Evolutionary conservation across 2,888 invertebrate genomes (phyloP).

Genomic region (Idaea biselata): DNA sequence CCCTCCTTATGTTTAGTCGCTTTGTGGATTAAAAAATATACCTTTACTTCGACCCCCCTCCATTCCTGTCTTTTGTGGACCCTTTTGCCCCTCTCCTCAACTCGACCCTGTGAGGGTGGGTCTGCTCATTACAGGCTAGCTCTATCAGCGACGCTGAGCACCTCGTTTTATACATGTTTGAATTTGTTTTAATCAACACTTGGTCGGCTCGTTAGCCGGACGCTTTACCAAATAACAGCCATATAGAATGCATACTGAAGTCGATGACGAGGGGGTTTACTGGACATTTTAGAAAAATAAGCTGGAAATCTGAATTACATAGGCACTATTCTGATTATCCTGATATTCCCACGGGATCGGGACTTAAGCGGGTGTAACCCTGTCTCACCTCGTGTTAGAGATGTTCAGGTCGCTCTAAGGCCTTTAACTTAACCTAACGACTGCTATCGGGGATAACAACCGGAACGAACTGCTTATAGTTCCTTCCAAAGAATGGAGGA

Average conservation of each 20-base stretch:
- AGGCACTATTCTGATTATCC: too few relatives aligned
- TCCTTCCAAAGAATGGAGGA: too few relatives aligned
- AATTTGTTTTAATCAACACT: conserved; percentile 51
- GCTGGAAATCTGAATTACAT: too few relatives aligned
- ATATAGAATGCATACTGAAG: conserved; percentile 4
- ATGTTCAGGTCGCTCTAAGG: too few relatives aligned
- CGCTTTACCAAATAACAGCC: neutral
- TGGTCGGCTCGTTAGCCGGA: conserved; percentile 14
- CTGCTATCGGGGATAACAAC: too few relatives aligned
- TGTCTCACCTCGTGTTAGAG: too few relatives aligned
- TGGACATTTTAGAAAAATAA: neutral
- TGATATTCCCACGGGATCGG: too few relatives aligned
- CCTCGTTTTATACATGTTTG: conserved; percentile 50
- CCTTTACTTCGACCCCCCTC: neutral
- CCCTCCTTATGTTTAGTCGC: neutral
- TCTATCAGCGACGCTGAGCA: conserved; percentile 40
- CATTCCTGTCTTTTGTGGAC: neutral
- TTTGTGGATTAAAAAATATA: neutral
- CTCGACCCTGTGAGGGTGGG: neutral
- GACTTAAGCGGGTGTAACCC: too few relatives aligned
- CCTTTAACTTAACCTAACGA: too few relatives aligned
- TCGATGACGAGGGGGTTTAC: too few relatives aligned
- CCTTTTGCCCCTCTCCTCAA: neutral
- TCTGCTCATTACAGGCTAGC: conserved; percentile 13
- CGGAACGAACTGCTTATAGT: too few relatives aligned